phyloP scores from a whole-genome alignment of 2,888 invertebrate species.

The Zygogramma bicolorata region DNA sequence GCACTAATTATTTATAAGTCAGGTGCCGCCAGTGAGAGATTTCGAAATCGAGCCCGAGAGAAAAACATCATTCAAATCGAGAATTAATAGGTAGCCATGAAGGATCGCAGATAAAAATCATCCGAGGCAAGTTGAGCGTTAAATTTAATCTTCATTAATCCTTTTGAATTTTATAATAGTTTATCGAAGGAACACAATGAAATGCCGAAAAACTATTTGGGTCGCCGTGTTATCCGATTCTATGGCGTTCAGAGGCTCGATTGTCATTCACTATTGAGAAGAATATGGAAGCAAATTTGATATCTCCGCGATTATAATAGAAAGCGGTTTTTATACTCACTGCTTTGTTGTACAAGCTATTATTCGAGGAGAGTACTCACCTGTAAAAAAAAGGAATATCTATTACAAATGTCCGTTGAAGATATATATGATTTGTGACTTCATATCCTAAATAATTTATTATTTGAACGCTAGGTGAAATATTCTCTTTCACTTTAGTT shows the following conservation, averaged over 20 bases:
- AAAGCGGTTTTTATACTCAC: not conserved
- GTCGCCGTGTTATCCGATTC: not conserved
- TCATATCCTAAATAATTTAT: too few relatives aligned
- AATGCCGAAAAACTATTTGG: not conserved
- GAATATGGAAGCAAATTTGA: not conserved
- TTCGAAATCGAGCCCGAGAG: slow-evolving; percentile 3
- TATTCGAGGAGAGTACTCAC: not conserved
- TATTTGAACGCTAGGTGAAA: too few relatives aligned
- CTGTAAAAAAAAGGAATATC: not conserved
- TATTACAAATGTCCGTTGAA: not conserved
- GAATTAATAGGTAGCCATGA: slow-evolving; percentile 5
- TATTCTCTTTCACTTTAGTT: too few relatives aligned
- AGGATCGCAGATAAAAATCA: slow-evolving; percentile 9
- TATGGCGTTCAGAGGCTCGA: not conserved
- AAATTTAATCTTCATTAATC: slow-evolving; percentile 9
- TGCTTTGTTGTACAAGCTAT: not conserved
- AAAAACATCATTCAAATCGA: slow-evolving; percentile 2
- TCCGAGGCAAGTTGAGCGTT: not conserved
- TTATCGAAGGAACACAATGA: not conserved
- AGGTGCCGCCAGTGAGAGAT: not conserved
- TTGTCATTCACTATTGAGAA: not conserved
- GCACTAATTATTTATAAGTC: slow-evolving; percentile 2
- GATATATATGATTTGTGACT: not conserved
- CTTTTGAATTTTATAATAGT: slow-evolving; percentile 1
- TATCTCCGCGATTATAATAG: not conserved